A percentile compares a stretch with the other conserved stretches of the same genome.
phyloP scores from a whole-genome alignment of 2,113 vertebrate genomes.

The Chinchilla lanigera region DNA sequence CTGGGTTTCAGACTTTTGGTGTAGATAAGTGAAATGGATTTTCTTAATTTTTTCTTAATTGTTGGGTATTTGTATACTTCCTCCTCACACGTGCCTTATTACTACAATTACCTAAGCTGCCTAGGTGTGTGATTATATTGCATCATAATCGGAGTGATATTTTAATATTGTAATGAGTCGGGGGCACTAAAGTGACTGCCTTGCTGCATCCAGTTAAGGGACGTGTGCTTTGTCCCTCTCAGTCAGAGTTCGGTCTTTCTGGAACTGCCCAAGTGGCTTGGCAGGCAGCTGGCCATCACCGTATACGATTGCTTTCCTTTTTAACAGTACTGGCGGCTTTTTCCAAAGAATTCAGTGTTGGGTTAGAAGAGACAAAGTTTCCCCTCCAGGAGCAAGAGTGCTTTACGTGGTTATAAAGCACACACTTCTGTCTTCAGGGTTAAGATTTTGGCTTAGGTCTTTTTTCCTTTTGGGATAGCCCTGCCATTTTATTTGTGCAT shows the following conservation, averaged over 20 bases:
- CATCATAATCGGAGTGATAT: constrained; percentile 59
- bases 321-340: constrained; percentile 42
- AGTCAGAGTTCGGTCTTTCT: not conserved
- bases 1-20: constrained; percentile 66
- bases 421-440: not conserved
- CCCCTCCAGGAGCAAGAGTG: not conserved
- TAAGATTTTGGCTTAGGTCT: not conserved
- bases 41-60: constrained; percentile 65
- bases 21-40: constrained; percentile 78
- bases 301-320: constrained; percentile 3
- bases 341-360: not conserved
- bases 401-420: not conserved
- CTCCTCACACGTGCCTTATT: constrained; percentile 56
- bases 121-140: constrained; percentile 42
- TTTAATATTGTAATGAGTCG: constrained; percentile 67
- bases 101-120: constrained; percentile 71
- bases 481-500: not conserved
- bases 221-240: not conserved
- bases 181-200: constrained; percentile 27
- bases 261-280: not conserved
- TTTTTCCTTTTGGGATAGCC: not conserved
- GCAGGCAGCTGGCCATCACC: not conserved
- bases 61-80: constrained; percentile 62
- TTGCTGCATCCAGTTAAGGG: constrained; percentile 54
- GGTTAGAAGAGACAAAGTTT: constrained; percentile 34